These are phyloP conservation scores for Oreochromis aureus DNA, from an alignment of 2,113 vertebrate species.

Conservation along the genomic window DNA sequence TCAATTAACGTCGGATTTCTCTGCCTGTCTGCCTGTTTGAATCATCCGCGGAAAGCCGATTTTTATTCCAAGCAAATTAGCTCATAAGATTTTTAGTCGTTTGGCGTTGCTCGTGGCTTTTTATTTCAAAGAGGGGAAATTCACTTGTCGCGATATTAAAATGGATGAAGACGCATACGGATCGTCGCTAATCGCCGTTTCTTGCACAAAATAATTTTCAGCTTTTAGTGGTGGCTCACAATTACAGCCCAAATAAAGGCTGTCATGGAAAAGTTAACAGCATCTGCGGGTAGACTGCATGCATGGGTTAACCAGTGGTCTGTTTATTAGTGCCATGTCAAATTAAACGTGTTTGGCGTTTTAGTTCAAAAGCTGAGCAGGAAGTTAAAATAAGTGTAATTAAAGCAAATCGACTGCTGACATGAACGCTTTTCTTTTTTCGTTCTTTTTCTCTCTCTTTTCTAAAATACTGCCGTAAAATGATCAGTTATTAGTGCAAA, in stretches of 20 bases:
- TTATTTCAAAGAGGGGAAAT: not conserved
- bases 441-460: not conserved
- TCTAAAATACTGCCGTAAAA: not conserved
- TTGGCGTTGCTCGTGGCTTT: not conserved
- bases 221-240: not conserved
- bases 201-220: not conserved
- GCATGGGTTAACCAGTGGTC: not conserved
- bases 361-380: not conserved
- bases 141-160: not conserved
- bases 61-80: not conserved
- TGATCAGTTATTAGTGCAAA: not conserved
- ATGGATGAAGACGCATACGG: not conserved
- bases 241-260: not conserved
- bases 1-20: not conserved
- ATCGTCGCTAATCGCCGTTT: not conserved
- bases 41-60: not conserved
- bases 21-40: not conserved
- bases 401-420: not conserved
- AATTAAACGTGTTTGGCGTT: not conserved
- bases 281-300: not conserved
- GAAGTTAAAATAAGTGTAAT: not conserved
- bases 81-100: not conserved
- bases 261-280: not conserved
- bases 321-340: not conserved
- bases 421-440: not conserved